Evolutionary conservation across 2,888 invertebrate species (phyloP), one percentile per base, ranked within the genome.

Genomic region (Metopia argyrocephala): DNA sequence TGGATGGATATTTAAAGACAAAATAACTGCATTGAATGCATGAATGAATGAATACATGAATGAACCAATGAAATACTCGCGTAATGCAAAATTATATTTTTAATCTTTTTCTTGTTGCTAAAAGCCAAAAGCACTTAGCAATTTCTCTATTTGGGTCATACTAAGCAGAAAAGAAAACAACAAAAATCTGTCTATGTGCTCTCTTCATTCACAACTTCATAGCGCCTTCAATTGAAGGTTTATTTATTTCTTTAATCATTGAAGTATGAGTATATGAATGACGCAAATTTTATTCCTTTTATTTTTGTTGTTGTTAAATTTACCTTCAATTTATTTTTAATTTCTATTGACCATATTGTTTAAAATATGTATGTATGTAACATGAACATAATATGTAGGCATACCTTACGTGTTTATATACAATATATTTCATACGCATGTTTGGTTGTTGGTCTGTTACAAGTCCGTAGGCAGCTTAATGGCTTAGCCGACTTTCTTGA

Each of bases 131-230:
- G 52, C 9, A 56, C 4, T 25, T 12, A 52, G 46, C 25, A 18
- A n/a, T 27, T 5, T 9, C 4, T 0, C 20, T 52, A 81, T 81
- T 74, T 81, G 74, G 74, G 74, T 78, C 78, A 78, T 62, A 46
- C 65, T 45, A 28, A 23, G 56, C 54, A 48, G 48, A 54, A 25
- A 56, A 56, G 61, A n/a, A n/a, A n/a, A n/a, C n/a, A n/a, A n/a
- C n/a, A n/a, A n/a, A n/a, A n/a, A n/a, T n/a, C n/a, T n/a, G 74
- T 61, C 66, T 74, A 57, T 81, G 78, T 75, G 78, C 81, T n/a
- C 54, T 61, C 59, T 64, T 38, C 59, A 38, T 7, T 68, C 48
- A 38, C 38, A 12, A 38, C 15, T 46, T n/a, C 27, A 23, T 20
- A 62, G 15, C 45, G 23, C 18, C 21, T 50, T 38, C 50, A 54